These are phyloP conservation scores for Bathynomus jamesi DNA, from an alignment of 1,140 invertebrate genomes.

Conservation along the genomic window DNA sequence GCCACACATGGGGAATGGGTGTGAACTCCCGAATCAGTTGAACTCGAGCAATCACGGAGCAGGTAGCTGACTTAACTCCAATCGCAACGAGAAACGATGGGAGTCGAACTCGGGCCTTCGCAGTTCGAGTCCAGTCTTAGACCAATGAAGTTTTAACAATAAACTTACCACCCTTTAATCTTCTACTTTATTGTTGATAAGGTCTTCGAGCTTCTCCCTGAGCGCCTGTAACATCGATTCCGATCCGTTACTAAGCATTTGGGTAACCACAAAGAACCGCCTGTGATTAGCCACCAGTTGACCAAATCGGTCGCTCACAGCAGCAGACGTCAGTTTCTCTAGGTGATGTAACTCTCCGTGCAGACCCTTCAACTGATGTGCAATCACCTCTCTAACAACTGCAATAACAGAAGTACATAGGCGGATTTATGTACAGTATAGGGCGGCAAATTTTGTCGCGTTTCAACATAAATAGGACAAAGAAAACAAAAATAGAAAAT, in stretches of 20 bases:
- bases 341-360: conserved; percentile 13
- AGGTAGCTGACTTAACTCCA: no score
- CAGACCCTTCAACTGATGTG: conserved; percentile 16
- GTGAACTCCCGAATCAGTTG: no score
- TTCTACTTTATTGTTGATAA: conserved; percentile 34
- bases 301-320: conserved; percentile 26
- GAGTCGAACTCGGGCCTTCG: no score
- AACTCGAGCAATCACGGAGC: no score
- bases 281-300: conserved; percentile 33
- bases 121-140: no score
- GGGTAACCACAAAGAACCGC: conserved; percentile 29
- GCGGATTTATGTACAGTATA: no score
- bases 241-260: conserved; percentile 22
- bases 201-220: conserved; percentile 29
- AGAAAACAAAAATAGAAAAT: no score
- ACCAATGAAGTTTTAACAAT: not conserved
- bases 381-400: conserved; percentile 28
- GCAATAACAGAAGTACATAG: no score
- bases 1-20: no score
- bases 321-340: not conserved
- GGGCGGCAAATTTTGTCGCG: no score
- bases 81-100: no score
- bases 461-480: no score
- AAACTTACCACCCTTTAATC: conserved; percentile 29
- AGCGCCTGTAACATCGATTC: conserved; percentile 19